Conservation (phyloP, 2,888 invertebrate species). For the Thereva unica region DNA sequence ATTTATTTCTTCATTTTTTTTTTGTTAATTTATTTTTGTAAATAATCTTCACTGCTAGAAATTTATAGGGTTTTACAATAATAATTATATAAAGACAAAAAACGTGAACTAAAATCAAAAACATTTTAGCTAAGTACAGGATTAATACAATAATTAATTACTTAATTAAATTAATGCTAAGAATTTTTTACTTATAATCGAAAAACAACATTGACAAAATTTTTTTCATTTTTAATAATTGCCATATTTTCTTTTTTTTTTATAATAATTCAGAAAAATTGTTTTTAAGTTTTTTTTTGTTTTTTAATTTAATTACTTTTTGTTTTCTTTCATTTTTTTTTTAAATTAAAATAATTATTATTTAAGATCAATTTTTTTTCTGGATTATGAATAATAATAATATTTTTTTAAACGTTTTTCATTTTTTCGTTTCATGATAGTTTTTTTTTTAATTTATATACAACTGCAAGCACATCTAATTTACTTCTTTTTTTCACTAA, state of each 20-base stretch:
- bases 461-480: constrained; percentile 34
- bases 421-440: background rate
- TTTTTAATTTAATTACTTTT: too few species aligned
- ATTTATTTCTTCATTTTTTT: too few species aligned
- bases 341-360: too few species aligned
- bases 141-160: constrained; percentile 19
- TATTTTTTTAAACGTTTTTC: constrained; percentile 7
- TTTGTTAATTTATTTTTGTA: too few species aligned
- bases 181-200: background rate
- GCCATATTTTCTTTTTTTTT: too few species aligned
- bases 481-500: constrained; percentile 16
- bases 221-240: background rate
- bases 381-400: background rate
- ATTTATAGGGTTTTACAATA: too few species aligned
- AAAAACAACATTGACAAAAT: constrained; percentile 21
- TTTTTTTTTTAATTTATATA: constrained; percentile 14
- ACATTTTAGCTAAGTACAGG: constrained; percentile 21
- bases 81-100: background rate
- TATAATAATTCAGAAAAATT: too few species aligned
- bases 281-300: too few species aligned
- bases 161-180: constrained; percentile 23
- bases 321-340: too few species aligned
- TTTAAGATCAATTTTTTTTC: too few species aligned
- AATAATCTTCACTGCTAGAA: too few species aligned
- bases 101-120: constrained; percentile 20